Evolutionary conservation across 92 coral and sea anemone genomes (phyloP).

Genomic region (Phymanthus crucifer): DNA sequence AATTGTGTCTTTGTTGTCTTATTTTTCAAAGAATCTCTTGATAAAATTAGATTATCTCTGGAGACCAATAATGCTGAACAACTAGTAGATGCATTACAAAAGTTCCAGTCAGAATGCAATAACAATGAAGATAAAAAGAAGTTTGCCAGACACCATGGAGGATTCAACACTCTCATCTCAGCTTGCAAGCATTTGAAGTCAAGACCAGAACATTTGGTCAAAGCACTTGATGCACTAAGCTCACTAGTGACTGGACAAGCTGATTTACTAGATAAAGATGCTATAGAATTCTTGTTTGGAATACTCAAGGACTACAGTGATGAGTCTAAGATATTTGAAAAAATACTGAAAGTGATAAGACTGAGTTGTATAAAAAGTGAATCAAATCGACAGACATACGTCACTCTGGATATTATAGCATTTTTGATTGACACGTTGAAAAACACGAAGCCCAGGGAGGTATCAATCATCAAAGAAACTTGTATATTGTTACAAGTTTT

Average conservation of each 20-base stretch:
- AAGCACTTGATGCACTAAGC: slow-evolving; percentile 63
- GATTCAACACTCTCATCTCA: slow-evolving; percentile 42
- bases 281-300: slow-evolving; percentile 51
- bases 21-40: slow-evolving; percentile 55
- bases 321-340: slow-evolving; percentile 25
- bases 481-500: slow-evolving; percentile 72
- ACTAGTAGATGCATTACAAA: slow-evolving; percentile 38
- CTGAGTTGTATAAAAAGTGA: slow-evolving; percentile 69
- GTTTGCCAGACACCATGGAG: slow-evolving; percentile 80
- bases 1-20: not conserved
- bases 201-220: slow-evolving; percentile 34
- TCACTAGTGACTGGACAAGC: slow-evolving; percentile 69
- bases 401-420: slow-evolving; percentile 62
- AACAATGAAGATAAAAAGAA: slow-evolving; percentile 63
- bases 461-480: slow-evolving; percentile 48
- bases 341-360: slow-evolving; percentile 42
- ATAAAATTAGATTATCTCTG: slow-evolving; percentile 48
- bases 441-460: slow-evolving; percentile 37
- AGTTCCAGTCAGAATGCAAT: slow-evolving; percentile 57
- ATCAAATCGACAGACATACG: slow-evolving; percentile 84
- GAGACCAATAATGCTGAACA: slow-evolving; percentile 30
- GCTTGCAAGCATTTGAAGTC: slow-evolving; percentile 46
- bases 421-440: slow-evolving; percentile 50
- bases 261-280: slow-evolving; percentile 47
- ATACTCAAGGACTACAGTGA: slow-evolving; percentile 59